Evolutionary conservation across 1,140 invertebrate genomes (phyloP), one percentile per base, ranked within the genome.

Genomic region (Gonatopus flavifemur): DNA sequence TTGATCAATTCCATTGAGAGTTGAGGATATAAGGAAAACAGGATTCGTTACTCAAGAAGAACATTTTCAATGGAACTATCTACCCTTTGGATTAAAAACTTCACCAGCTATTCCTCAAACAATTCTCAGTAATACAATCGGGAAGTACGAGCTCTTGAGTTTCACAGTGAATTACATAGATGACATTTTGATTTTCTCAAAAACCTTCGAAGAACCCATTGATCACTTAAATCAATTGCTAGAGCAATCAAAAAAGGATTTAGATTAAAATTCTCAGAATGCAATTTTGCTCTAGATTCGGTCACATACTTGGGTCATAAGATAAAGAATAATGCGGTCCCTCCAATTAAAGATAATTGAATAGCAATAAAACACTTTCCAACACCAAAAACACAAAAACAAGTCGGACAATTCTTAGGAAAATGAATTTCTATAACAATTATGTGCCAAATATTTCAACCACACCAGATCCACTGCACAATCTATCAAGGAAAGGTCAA

Each of bases 21-120:
- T 69, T 35, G 60, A 64, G 3, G 64, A 64, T 52, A 62, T 66
- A n/a, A 44, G 66, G 18, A 70, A 72, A 49, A 65, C 59, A 13
- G 54, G 62, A 56, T 59, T 16, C n/a, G n/a, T n/a, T n/a, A n/a
- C n/a, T n/a, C n/a, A n/a, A n/a, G n/a, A n/a, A n/a, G n/a, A n/a
- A n/a, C n/a, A n/a, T n/a, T n/a, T n/a, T n/a, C n/a, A n/a, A n/a
- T n/a, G n/a, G n/a, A n/a, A n/a, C n/a, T n/a, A n/a, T n/a, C n/a
- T n/a, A n/a, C n/a, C n/a, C n/a, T n/a, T n/a, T n/a, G n/a, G n/a
- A n/a, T n/a, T n/a, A n/a, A n/a, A n/a, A n/a, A n/a, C n/a, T n/a
- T n/a, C n/a, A n/a, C n/a, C n/a, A n/a, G n/a, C n/a, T n/a, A 71
- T 69, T 20, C 72, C 69, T 49, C 68, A 72, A 57, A 48, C 65